A percentile compares a stretch with the other conserved stretches of the same genome.
These are phyloP conservation scores for Pyrrhia umbra DNA, from an alignment of 2,888 invertebrate genomes.

Conservation along the genomic window DNA sequence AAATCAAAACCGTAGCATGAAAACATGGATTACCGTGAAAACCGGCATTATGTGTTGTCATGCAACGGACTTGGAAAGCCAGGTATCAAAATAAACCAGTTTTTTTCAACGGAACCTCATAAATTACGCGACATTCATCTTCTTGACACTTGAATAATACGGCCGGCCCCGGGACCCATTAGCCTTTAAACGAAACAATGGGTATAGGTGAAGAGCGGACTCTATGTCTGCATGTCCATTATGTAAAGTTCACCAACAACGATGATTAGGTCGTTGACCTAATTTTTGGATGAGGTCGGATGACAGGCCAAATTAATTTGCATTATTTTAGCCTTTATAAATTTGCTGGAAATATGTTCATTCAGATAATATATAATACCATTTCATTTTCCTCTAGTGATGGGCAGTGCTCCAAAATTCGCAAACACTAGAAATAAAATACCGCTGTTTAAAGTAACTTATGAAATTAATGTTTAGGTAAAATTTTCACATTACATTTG, in stretches of 20 bases:
- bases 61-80: conserved; percentile 61
- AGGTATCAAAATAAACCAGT: conserved; percentile 73
- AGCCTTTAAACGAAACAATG: conserved; percentile 86
- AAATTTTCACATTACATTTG: conserved; percentile 26
- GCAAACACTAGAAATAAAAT: conserved; percentile 36
- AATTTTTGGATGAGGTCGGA: conserved; percentile 47
- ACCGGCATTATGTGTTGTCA: conserved; percentile 68
- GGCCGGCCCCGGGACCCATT: conserved; percentile 79
- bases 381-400: conserved; percentile 30
- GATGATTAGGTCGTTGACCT: conserved; percentile 59
- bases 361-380: conserved; percentile 11
- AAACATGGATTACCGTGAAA: conserved; percentile 68
- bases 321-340: conserved; percentile 25
- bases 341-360: conserved; percentile 38
- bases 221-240: conserved; percentile 76
- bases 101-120: conserved; percentile 77
- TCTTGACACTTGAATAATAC: conserved; percentile 87
- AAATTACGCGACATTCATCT: conserved; percentile 87
- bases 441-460: conserved; percentile 33
- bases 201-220: conserved; percentile 69
- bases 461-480: conserved; percentile 41
- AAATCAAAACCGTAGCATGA: conserved; percentile 66
- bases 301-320: conserved; percentile 51
- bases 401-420: conserved; percentile 55
- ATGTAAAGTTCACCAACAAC: conserved; percentile 73